Evolutionary conservation across 1,140 invertebrate genomes (phyloP), one percentile per base, ranked within the genome.

Genomic region (Leptinotarsa undecemlineata): DNA sequence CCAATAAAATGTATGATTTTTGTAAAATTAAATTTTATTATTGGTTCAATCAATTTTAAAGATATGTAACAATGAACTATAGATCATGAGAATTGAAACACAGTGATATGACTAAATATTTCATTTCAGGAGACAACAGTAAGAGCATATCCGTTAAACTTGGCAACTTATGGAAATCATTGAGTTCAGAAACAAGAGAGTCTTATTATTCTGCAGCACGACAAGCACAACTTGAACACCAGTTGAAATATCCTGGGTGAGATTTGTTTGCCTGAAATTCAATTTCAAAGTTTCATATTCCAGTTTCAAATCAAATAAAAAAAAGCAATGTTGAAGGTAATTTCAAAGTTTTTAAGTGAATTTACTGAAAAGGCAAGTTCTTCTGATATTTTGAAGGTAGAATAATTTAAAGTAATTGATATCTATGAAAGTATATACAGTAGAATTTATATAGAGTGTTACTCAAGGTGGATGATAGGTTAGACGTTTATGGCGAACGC

Each of bases 101-200:
- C 8, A 33, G 6, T 33, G 33, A 42, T 42, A 42, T 42, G 33
- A 42, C 33, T 42, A 42, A 42, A 11, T 42, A 57, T 57, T 57
- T 57, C 4, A 62, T 76, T 77, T 76, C 73, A 80, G 84, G 78
- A 42, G 86, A 88, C 71, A 86, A 80, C 77, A 88, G 88, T 78
- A 89, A 88, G 76, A 84, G 86, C 71, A 89, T 89, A 71, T 88
- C 87, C 60, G 83, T 87, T 23, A 77, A 85, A 57, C 79, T 89
- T 20, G 87, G 88, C 21, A 82, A 84, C 42, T 86, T 88, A 83
- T 89, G 88, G 88, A 87, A 87, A 80, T 83, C 82, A 66, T 75
- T 89, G 71, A 74, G 79, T 5, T 72, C 78, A n/a, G 82, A 86
- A 71, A 79, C 81, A 0, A 89, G 88, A 81, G 82, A 84, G 42